Percentiles rank a stretch among this genome's conserved stretches.
These are phyloP conservation scores for Phortica variegata DNA, from an alignment of 1,140 invertebrate species.

Conservation along the genomic window DNA sequence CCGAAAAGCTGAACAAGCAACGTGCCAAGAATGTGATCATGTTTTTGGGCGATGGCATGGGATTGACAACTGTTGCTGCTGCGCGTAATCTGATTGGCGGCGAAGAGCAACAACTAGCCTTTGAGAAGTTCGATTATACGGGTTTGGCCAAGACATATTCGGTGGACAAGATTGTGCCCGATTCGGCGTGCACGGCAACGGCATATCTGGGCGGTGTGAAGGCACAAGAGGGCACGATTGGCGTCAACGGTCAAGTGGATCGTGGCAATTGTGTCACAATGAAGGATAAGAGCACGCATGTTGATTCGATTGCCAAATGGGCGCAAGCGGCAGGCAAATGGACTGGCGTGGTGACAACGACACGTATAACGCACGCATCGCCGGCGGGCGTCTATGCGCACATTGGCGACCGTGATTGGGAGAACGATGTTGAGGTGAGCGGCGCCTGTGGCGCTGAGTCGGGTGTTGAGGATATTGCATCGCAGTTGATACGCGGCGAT, in stretches of 20 bases:
- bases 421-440: conserved; percentile 66
- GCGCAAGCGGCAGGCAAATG: conserved; percentile 71
- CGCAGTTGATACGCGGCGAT: conserved; percentile 69
- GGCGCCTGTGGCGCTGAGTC: conserved; percentile 43
- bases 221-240: conserved; percentile 73
- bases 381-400: conserved; percentile 74
- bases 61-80: conserved; percentile 72
- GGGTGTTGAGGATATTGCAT: conserved; percentile 69
- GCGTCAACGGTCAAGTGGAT: conserved; percentile 68
- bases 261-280: conserved; percentile 62
- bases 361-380: conserved; percentile 78
- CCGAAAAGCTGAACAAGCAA: conserved; percentile 50
- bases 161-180: conserved; percentile 76
- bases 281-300: conserved; percentile 61
- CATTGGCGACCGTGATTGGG: conserved; percentile 73
- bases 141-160: conserved; percentile 84
- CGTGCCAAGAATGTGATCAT: conserved; percentile 73
- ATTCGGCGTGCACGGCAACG: conserved; percentile 74
- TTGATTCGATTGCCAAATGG: conserved; percentile 71
- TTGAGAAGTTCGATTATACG: conserved; percentile 74
- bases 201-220: conserved; percentile 83
- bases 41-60: conserved; percentile 82
- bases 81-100: conserved; percentile 65
- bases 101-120: conserved; percentile 70
- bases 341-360: conserved; percentile 79